Base-by-base conservation (phyloP, 2,113 vertebrate species). In the Helogale parvula region DNA sequence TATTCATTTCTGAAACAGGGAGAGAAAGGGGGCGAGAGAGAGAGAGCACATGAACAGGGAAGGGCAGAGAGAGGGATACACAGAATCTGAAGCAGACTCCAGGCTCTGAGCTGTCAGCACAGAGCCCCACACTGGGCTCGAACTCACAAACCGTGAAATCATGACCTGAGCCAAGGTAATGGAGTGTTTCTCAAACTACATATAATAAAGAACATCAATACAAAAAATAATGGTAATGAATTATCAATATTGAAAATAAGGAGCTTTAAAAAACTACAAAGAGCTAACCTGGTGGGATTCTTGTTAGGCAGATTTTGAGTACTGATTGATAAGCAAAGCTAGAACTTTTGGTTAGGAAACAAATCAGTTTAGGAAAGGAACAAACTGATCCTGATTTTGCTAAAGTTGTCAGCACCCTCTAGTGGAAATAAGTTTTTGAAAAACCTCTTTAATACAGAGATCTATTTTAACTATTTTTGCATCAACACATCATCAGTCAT, bases 351-450 rank as follows among this genome's bases (percentile, higher is more conserved):
- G 8, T 60, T 60, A 60, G 57, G 57, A 60, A 60, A 60, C 57
- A 23, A 57, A 71, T 93, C 54, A 54, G 1, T n/a, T 47, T 45
- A 50, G 41, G 41, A 77, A 94, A 96, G 60, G 6, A 77, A 60
- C 2, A 69, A 19, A 90, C 2, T 23, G 11, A 21, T 71, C 29
- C 57, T 31, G 38, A 74, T 84, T 80, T 45, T 60, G 81, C 5
- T 47, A n/a, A 93, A 74, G 93, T 15, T 68, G 5, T 82, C 52
- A 63, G 80, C 84, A 23, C 83, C 97, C 72, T 87, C 94, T 97
- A 86, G 96, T 93, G 97, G 90, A 93, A 79, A 33, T 7, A 90
- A 8, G 27, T 10, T 29, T 83, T 52, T 83, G 69, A 19, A 63
- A 94, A 93, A 35, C 8, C 23, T 66, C 3, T 60, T 68, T 57